These are phyloP conservation scores for Dione juno DNA, from an alignment of 2,888 invertebrate species.

Conservation along the genomic window DNA sequence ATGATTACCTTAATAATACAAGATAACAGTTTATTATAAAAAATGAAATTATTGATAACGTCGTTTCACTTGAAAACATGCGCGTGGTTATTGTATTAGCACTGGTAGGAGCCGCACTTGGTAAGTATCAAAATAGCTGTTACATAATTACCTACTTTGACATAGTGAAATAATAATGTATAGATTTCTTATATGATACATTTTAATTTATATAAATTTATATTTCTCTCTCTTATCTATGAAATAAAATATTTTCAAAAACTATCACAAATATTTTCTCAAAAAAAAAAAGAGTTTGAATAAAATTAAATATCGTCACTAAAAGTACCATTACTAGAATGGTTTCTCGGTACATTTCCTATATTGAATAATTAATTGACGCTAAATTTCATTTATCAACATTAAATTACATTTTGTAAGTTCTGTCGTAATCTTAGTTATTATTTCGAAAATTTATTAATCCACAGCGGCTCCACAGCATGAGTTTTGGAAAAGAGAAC, in stretches of 20 bases:
- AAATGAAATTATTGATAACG: not conserved
- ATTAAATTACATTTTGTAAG: not conserved
- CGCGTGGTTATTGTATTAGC: slow-evolving; percentile 8
- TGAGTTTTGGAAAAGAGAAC: not conserved
- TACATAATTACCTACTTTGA: too few species aligned
- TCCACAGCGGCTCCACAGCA: slow-evolving; percentile 7
- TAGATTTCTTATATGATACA: too few species aligned
- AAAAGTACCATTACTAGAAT: too few species aligned
- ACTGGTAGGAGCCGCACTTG: slow-evolving; percentile 12
- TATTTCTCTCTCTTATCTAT: not conserved
- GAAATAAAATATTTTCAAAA: too few species aligned
- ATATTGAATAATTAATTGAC: too few species aligned
- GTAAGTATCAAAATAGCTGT: slow-evolving; percentile 9
- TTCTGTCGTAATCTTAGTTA: not conserved
- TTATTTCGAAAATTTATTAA: not conserved
- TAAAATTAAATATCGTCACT: too few species aligned
- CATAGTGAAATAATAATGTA: too few species aligned
- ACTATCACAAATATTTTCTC: too few species aligned
- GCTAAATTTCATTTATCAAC: too few species aligned
- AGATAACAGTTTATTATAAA: slow-evolving; percentile 20
- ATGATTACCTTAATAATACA: slow-evolving; percentile 5
- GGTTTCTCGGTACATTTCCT: too few species aligned
- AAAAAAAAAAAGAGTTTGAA: too few species aligned
- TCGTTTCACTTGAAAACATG: not conserved
- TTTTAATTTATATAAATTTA: not conserved